Percentiles rank a stretch among this genome's conserved stretches.
phyloP scores from a whole-genome alignment of 1,140 invertebrate species.

The Camponotus pennsylvanicus region DNA sequence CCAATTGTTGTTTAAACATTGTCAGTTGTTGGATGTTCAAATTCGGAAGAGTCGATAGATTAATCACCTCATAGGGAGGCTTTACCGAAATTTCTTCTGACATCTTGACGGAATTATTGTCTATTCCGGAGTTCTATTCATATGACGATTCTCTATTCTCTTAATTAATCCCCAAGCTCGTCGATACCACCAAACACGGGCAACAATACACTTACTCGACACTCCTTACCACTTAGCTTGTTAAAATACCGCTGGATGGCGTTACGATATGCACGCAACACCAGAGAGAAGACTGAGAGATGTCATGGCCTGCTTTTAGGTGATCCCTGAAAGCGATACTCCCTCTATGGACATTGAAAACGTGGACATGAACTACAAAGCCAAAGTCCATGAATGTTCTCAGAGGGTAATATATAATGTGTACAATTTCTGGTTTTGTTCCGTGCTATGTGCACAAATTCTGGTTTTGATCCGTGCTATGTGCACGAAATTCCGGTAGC shows the following conservation, averaged over 20 bases:
- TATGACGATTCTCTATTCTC: neutral
- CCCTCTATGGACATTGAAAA: too few relatives aligned
- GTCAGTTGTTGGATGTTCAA: slow-evolving; percentile 93
- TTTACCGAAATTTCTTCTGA: slow-evolving; percentile 86
- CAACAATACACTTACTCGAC: neutral
- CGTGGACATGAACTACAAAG: too few relatives aligned
- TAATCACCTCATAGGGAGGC: slow-evolving; percentile 90
- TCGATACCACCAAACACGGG: slow-evolving; percentile 64
- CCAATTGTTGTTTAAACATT: slow-evolving; percentile 94
- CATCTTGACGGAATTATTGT: slow-evolving; percentile 83
- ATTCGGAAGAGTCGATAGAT: slow-evolving; percentile 92
- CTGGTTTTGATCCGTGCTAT: too few relatives aligned
- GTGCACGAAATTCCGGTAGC: too few relatives aligned
- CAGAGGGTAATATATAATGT: too few relatives aligned
- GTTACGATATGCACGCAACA: neutral
- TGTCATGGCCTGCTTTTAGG: too few relatives aligned
- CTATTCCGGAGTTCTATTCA: neutral
- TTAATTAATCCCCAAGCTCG: neutral
- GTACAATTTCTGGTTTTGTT: too few relatives aligned
- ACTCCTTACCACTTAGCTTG: neutral
- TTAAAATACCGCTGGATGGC: neutral
- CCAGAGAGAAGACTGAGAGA: too few relatives aligned
- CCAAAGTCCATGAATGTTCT: too few relatives aligned
- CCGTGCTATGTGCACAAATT: too few relatives aligned
- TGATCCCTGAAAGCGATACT: too few relatives aligned